Evolutionary conservation across 1,140 invertebrate genomes (phyloP).

Genomic region (Brachionus rubens): DNA sequence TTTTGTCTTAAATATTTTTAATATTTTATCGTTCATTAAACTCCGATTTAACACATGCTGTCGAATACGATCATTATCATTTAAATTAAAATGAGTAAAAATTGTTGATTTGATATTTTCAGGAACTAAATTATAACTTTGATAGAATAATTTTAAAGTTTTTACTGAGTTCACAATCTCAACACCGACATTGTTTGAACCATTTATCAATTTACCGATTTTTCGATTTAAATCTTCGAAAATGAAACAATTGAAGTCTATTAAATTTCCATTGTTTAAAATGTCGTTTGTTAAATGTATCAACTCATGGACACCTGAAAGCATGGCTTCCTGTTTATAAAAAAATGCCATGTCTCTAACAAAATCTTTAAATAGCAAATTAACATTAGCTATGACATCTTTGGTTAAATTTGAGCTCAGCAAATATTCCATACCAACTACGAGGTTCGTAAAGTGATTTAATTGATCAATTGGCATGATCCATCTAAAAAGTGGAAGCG

Average conservation of each 20-base stretch:
- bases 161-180: neutral
- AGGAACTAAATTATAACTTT: neutral
- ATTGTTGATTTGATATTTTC: neutral
- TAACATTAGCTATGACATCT: neutral
- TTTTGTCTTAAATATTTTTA: no score
- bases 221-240: neutral
- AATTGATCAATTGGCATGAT: neutral
- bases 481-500: neutral
- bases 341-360: neutral
- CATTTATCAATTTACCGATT: neutral
- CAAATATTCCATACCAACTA: neutral
- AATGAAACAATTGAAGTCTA: neutral
- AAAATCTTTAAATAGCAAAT: constrained; percentile 5
- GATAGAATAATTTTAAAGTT: neutral
- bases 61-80: no score
- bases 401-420: neutral
- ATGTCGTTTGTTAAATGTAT: neutral
- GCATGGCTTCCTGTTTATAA: neutral
- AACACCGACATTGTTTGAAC: neutral
- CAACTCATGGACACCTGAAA: neutral
- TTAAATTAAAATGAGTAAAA: no score
- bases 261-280: neutral
- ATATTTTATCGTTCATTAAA: no score
- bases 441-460: constrained; percentile 5
- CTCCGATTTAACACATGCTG: no score